Conservation (phyloP, 2,797 vertebrate genomes). For the Enteromius thamalakanensis region DNA sequence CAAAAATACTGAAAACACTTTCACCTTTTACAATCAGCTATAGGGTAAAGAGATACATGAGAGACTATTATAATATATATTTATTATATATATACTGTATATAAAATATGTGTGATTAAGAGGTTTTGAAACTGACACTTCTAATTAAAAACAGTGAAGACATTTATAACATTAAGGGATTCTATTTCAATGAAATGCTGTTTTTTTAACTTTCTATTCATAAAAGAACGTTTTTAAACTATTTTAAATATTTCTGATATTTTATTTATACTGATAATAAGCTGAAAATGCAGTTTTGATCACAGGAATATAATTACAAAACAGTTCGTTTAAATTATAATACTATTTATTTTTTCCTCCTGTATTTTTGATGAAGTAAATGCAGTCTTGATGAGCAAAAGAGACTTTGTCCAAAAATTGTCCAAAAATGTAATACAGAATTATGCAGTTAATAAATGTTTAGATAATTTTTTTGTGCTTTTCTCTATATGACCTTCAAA, state of each 20-base stretch:
- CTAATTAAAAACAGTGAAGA: background rate
- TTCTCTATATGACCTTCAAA: background rate
- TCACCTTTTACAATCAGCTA: background rate
- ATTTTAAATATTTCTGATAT: no score
- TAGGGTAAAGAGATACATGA: background rate
- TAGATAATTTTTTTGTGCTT: background rate
- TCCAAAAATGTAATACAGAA: background rate
- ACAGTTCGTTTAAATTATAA: background rate
- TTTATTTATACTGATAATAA: no score
- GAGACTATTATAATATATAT: conserved; percentile 6
- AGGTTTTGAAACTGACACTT: background rate
- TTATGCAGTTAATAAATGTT: background rate
- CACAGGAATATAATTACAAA: background rate
- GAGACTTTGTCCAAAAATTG: background rate
- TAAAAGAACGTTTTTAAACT: no score
- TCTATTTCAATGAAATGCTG: no score
- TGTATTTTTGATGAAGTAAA: background rate
- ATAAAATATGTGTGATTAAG: no score
- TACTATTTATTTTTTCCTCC: background rate
- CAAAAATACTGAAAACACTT: background rate
- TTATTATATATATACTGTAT: no score
- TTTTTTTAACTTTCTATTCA: no score
- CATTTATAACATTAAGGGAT: background rate
- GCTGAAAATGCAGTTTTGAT: background rate
- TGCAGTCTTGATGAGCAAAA: background rate